Base-by-base conservation (phyloP, 2,113 vertebrate genomes). In the Chaenogobius annularis region DNA sequence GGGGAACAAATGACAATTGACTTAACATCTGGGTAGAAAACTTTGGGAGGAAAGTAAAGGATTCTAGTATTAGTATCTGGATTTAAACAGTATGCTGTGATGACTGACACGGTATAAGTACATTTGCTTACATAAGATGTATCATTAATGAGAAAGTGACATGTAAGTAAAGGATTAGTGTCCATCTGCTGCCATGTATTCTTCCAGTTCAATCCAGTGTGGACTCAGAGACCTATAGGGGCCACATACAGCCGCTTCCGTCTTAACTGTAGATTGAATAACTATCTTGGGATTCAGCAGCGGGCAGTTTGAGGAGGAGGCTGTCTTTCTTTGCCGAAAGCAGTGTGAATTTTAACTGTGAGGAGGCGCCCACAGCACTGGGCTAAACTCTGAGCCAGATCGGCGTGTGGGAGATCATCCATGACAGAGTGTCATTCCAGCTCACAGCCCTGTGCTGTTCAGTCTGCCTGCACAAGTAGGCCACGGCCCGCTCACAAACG, bases 341-440 rank as follows among this genome's bases (percentile, higher is more conserved):
- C 79, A 46, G 76, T 83, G 72, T 89, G 87, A 86, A 84, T 91
- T 82, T 90, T 73, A 89, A 83, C 81, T 73, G 75, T 43, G 78
- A 69, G 82, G 81, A 83, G 75, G 78, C 76, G 37, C 85, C 77
- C 50, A 66, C 78, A 86, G 86, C 83, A 74, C 66, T 69, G 69
- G 68, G 70, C 79, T 71, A 70, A 81, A 88, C 66, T 84, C 83
- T 78, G 59, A 82, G 66, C 72, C 68, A 78, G 82, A 89, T 81
- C 68, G 22, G 74, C 85, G 74, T 88, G 80, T 79, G 81, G 85
- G 82, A 88, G 73, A 86, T 90, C 86, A 89, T 83, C 88, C 88
- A 84, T 91, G 90, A 90, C 90, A 87, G 88, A 85, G 83, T 90
- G 89, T 91, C 89, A 89, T 90, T 88, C 83, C 85, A 85, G 79